Evolutionary conservation across 37 sponge, comb jelly and placozoan species (phyloP), one percentile per base, ranked within the genome.

Genomic region (Cliona cf. orientalis): DNA sequence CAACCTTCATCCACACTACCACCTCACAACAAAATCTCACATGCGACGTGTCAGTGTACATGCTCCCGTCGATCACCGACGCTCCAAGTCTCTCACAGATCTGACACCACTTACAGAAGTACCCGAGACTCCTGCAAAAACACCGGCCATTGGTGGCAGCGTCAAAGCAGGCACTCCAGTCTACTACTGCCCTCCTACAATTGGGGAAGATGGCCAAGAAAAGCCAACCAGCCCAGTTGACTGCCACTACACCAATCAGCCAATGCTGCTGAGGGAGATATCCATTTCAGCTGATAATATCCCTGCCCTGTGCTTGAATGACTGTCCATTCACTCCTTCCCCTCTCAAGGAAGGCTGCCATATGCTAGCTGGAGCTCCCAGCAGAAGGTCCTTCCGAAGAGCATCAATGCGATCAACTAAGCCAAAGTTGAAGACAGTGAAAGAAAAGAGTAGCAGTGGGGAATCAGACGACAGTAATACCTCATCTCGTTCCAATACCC

Each of bases 241-340:
- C 53, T 14, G 14, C 9, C 14, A 49, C 14, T 14, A 49, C 53
- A 72, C 73, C n/a, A 72, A 72, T 32, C 31, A 49, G 31, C 79
- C 78, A 41, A 34, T 56, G 42, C 79, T 49, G 26, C 22, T 79
- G 36, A 39, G 71, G 5, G 60, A 80, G 26, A 14, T 32, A 5
- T 80, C 81, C 22, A 46, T 80, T 7, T 80, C 81, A 25, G 55
- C 69, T 35, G 81, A 80, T 26, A 70, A 80, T 34, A 23, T 80
- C 17, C 81, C 81, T 31, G 42, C 69, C 5, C 71, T 80, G 23
- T 80, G 81, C 60, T 32, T 80, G 71, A 80, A 80, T 59, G 81
- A 80, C 29, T 80, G 81, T 59, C 71, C 69, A 1, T 12, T 69
- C 2, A 57, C 41, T 42, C 71, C 71, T 34, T 67, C 79, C 17